A percentile compares a stretch with the other conserved stretches of the same genome.
Conservation (phyloP, 2,113 vertebrate genomes). For the Mola mola region DNA sequence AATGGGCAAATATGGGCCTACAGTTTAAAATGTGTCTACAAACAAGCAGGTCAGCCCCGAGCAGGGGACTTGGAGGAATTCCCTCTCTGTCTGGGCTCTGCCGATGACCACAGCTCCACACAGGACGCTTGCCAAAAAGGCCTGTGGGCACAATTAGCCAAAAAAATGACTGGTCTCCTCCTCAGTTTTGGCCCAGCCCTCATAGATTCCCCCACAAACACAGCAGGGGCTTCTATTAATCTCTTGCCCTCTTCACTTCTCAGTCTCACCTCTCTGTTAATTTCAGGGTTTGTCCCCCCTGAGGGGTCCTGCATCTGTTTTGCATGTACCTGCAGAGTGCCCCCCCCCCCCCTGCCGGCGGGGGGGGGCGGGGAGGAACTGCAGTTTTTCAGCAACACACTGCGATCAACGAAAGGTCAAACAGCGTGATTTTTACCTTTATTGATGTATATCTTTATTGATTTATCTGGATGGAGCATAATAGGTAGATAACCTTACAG, state of each 20-base stretch:
- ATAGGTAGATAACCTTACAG: neutral
- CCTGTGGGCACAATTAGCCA: constrained; percentile 68
- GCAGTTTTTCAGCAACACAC: constrained; percentile 2
- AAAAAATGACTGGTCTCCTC: constrained; percentile 46
- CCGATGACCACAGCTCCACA: constrained; percentile 41
- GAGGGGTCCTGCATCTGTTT: constrained; percentile 49
- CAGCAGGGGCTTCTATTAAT: constrained; percentile 59
- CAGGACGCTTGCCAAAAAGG: constrained; percentile 47
- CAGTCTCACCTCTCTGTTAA: constrained; percentile 58
- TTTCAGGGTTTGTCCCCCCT: constrained; percentile 47
- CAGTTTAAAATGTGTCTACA: constrained; percentile 34
- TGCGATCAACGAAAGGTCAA: constrained; percentile 3
- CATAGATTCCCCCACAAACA: constrained; percentile 55
- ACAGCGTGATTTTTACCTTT: neutral
- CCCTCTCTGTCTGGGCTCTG: constrained; percentile 56
- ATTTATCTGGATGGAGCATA: neutral
- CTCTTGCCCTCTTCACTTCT: constrained; percentile 43
- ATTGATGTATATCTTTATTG: neutral
- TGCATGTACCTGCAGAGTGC: constrained; percentile 47
- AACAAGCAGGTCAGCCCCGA: neutral
- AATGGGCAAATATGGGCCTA: constrained; percentile 45
- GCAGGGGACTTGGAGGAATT: constrained; percentile 49
- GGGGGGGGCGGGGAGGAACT: neutral
- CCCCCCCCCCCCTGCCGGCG: constrained; percentile 10
- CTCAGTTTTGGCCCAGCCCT: constrained; percentile 17